These are phyloP conservation scores for Drosophila jambulina DNA, from an alignment of 1,140 invertebrate species.

Conservation along the genomic window DNA sequence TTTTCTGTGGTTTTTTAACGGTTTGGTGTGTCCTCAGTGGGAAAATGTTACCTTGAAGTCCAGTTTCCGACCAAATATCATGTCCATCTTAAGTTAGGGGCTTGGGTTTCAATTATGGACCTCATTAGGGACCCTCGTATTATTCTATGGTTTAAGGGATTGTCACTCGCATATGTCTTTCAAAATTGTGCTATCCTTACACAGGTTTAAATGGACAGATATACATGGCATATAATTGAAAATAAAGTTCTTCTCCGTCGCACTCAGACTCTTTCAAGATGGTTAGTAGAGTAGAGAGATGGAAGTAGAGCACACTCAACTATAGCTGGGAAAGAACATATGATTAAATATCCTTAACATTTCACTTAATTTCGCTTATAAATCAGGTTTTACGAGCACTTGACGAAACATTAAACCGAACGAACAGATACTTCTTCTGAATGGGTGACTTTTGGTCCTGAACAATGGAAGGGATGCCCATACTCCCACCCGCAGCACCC, in stretches of 20 bases:
- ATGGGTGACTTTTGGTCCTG: slow-evolving; percentile 22
- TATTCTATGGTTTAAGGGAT: background rate
- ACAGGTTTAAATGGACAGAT: background rate
- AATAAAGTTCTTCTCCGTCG: background rate
- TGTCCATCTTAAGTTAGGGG: background rate
- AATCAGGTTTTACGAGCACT: slow-evolving; percentile 27
- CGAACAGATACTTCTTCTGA: slow-evolving; percentile 10
- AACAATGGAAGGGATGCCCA: slow-evolving; percentile 13
- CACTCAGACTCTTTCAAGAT: background rate
- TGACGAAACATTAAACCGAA: slow-evolving; percentile 1
- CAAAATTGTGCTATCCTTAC: too few species aligned
- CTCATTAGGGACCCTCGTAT: slow-evolving; percentile 20
- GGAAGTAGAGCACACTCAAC: too few species aligned
- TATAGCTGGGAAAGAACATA: background rate
- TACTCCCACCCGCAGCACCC: slow-evolving; percentile 1
- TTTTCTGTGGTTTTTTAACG: slow-evolving; percentile 20
- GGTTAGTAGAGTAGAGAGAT: too few species aligned
- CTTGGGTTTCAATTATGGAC: slow-evolving; percentile 48
- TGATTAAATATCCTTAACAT: background rate
- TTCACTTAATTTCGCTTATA: slow-evolving; percentile 4
- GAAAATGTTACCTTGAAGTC: slow-evolving; percentile 40
- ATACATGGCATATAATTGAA: background rate
- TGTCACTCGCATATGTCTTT: background rate
- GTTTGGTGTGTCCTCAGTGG: slow-evolving; percentile 36
- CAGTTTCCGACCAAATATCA: slow-evolving; percentile 6